Conservation (phyloP, 2,113 vertebrate genomes). For the Heliornis fulica region DNA sequence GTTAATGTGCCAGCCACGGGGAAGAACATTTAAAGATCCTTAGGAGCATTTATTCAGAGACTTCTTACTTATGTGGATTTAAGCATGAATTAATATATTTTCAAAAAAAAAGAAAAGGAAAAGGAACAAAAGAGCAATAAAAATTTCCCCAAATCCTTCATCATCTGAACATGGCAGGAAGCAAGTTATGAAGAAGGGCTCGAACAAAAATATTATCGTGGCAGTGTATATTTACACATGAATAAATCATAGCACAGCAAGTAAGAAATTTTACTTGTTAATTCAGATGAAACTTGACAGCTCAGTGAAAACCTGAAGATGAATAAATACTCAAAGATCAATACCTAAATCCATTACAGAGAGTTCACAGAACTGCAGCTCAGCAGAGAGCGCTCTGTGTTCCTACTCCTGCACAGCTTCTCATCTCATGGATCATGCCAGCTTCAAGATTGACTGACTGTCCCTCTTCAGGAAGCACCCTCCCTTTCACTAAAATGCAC, state of each 20-base stretch:
- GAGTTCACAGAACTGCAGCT: neutral
- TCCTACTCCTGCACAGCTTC: neutral
- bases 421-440: neutral
- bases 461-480: neutral
- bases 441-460: neutral
- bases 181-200: neutral
- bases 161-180: neutral
- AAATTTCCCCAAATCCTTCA: neutral
- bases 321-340: neutral
- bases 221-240: neutral
- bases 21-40: neutral
- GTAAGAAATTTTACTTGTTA: slow-evolving; percentile 33
- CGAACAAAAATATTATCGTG: neutral
- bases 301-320: neutral
- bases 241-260: slow-evolving; percentile 6
- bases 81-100: neutral
- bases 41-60: neutral
- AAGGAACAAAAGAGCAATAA: neutral
- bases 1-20: neutral
- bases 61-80: neutral
- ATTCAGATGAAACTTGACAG: slow-evolving; percentile 14
- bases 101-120: neutral
- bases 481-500: neutral
- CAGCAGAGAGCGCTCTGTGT: neutral
- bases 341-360: slow-evolving; percentile 3